Percentiles rank a stretch among this genome's conserved stretches.
Evolutionary conservation across 2,888 invertebrate genomes (phyloP).

Genomic region (Argyresthia albistria): DNA sequence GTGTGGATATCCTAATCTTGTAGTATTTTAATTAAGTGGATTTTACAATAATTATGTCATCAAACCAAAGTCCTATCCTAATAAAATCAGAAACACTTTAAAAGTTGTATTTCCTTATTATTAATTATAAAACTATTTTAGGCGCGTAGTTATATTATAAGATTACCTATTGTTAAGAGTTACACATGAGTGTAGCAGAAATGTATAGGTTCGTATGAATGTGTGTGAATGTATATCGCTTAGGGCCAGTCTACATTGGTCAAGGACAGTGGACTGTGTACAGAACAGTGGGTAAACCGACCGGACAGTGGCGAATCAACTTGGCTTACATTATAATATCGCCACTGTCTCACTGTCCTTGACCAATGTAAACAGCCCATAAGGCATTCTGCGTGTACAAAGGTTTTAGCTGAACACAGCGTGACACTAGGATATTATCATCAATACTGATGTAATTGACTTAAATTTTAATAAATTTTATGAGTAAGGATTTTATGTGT

Average conservation of each 20-base stretch:
- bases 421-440: constrained; percentile 20
- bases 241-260: no score
- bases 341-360: no score
- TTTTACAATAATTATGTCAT: neutral
- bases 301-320: no score
- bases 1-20: neutral
- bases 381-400: constrained; percentile 30
- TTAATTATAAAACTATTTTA: neutral
- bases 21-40: neutral
- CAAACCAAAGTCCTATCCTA: neutral
- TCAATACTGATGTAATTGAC: constrained; percentile 23
- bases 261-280: no score
- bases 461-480: constrained; percentile 35
- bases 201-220: neutral
- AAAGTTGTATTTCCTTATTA: neutral
- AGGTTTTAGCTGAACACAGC: constrained; percentile 27
- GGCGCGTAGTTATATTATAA: neutral
- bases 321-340: no score
- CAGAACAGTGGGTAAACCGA: no score
- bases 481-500: constrained; percentile 8
- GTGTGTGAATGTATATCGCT: neutral
- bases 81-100: neutral
- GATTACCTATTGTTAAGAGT: neutral
- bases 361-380: no score
- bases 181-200: neutral